Conservation (phyloP, 1,140 invertebrate genomes). For the Eumaeus atala region DNA sequence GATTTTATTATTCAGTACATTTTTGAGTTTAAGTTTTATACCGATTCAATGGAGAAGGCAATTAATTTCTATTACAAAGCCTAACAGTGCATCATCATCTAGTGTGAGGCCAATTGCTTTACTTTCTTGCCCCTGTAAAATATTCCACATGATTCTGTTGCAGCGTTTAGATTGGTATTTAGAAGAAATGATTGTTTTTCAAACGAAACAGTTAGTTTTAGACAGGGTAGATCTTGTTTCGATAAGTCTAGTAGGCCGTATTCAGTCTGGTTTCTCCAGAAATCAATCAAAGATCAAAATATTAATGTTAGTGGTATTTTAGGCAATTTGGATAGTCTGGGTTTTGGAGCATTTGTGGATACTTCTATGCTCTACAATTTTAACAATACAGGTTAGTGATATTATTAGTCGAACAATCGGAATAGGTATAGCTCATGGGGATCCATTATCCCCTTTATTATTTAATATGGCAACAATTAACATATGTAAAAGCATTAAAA, state of each 20-base stretch:
- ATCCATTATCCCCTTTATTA: constrained; percentile 12
- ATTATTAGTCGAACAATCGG: neutral
- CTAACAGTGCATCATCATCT: constrained; percentile 20
- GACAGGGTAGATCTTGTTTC: constrained; percentile 15
- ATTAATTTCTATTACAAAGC: constrained; percentile 38
- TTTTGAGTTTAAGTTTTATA: constrained; percentile 21
- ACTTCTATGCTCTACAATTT: neutral
- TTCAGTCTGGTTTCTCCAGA: constrained; percentile 18
- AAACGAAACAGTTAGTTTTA: constrained; percentile 18
- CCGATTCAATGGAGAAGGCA: constrained; percentile 40
- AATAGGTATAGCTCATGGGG: constrained; percentile 12
- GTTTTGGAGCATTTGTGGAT: constrained; percentile 15
- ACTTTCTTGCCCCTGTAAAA: constrained; percentile 23
- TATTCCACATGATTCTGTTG: constrained; percentile 19
- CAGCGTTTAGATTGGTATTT: constrained; percentile 26
- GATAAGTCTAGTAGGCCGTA: constrained; percentile 9
- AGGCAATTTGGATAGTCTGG: constrained; percentile 9
- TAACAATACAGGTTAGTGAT: neutral
- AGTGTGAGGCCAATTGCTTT: constrained; percentile 36
- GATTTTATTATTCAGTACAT: constrained; percentile 22
- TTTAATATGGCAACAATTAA: constrained; percentile 11
- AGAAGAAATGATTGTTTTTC: neutral
- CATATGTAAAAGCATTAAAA: neutral
- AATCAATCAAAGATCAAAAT: neutral
- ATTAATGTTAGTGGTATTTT: constrained; percentile 4